These are phyloP conservation scores for Chymomyza caudatula DNA, from an alignment of 2,888 invertebrate genomes.

Conservation along the genomic window DNA sequence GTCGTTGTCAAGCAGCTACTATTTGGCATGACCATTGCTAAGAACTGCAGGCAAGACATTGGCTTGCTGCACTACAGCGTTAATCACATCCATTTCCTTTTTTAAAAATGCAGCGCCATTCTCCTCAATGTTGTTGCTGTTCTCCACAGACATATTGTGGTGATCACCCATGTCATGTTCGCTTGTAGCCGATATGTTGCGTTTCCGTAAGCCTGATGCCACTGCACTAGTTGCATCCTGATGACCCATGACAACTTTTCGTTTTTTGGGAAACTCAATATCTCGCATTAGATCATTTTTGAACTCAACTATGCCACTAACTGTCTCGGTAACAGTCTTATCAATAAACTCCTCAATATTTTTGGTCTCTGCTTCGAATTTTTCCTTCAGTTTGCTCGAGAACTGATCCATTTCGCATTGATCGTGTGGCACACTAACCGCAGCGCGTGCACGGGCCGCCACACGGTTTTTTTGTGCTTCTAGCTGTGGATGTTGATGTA, in stretches of 20 bases:
- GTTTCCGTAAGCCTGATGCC: slow-evolving; percentile 72
- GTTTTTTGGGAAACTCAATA: slow-evolving; percentile 62
- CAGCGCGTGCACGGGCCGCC: slow-evolving; percentile 67
- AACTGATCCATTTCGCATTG: slow-evolving; percentile 78
- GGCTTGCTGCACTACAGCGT: slow-evolving; percentile 78
- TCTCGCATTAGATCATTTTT: slow-evolving; percentile 78
- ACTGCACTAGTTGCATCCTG: slow-evolving; percentile 18
- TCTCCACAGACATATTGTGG: slow-evolving; percentile 23
- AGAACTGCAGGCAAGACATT: slow-evolving; percentile 78
- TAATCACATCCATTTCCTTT: slow-evolving; percentile 78
- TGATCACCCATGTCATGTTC: slow-evolving; percentile 36
- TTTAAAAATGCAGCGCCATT: slow-evolving; percentile 72
- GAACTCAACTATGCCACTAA: slow-evolving; percentile 77
- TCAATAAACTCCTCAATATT: slow-evolving; percentile 79
- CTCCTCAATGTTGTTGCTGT: slow-evolving; percentile 18
- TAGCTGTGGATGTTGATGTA: slow-evolving; percentile 51
- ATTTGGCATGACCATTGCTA: slow-evolving; percentile 78
- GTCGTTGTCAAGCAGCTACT: slow-evolving; percentile 44
- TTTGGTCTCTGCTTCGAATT: slow-evolving; percentile 77
- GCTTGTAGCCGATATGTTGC: slow-evolving; percentile 56
- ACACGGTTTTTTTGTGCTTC: slow-evolving; percentile 6
- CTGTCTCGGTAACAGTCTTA: slow-evolving; percentile 78
- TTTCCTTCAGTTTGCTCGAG: slow-evolving; percentile 76
- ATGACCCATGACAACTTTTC: slow-evolving; percentile 41
- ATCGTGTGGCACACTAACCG: slow-evolving; percentile 76